A percentile compares a stretch with the other conserved stretches of the same genome.
Evolutionary conservation across 2,113 vertebrate species (phyloP).

Genomic region (Tetrax tetrax): DNA sequence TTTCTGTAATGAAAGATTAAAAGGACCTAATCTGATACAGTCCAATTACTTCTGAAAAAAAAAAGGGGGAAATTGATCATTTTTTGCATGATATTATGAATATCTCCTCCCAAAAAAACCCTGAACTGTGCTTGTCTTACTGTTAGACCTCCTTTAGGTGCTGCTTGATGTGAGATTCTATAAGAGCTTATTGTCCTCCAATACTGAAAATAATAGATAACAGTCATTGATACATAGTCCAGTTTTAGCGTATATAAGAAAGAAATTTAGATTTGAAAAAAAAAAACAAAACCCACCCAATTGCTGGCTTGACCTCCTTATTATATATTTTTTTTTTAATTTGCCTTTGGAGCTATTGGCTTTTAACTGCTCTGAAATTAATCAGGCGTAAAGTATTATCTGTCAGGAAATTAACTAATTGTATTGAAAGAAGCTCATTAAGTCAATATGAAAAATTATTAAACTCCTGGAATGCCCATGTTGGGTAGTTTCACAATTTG

Average conservation of each 20-base stretch:
- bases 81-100: neutral
- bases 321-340: neutral
- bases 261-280: neutral
- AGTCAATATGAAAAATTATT: neutral
- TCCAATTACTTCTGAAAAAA: neutral
- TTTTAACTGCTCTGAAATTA: slow-evolving; percentile 36
- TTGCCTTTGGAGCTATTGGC: slow-evolving; percentile 8
- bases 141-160: neutral
- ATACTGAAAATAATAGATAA: neutral
- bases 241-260: neutral
- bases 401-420: slow-evolving; percentile 28
- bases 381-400: slow-evolving; percentile 39
- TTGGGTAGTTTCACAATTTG: neutral
- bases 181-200: neutral
- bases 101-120: neutral
- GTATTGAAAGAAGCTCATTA: slow-evolving; percentile 12
- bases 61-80: neutral
- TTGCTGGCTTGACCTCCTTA: neutral
- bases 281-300: neutral
- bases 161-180: neutral
- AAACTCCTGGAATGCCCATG: neutral
- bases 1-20: neutral
- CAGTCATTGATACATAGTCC: neutral
- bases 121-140: neutral
- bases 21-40: neutral